Base-by-base conservation (phyloP, 2,888 invertebrate species). In the Tenodera sinensis region DNA sequence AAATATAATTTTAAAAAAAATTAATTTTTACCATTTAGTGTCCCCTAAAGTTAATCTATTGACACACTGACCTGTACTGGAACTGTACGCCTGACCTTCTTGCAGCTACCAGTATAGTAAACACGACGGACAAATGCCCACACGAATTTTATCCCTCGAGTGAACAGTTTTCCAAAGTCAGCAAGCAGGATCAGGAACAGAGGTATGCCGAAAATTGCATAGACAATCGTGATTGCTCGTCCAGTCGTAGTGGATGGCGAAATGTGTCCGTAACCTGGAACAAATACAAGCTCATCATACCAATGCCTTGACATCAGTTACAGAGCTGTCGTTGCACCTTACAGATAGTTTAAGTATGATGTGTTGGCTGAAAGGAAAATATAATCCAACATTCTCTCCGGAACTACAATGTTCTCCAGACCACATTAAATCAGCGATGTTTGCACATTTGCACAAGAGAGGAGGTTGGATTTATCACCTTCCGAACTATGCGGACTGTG, bases 221-320 rank as follows among this genome's bases (percentile, higher is more conserved):
- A 99, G 42, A 98, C 94, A 91, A 99, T 98, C 0, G 99, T 98
- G 86, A 98, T 95, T 0, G 97, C 96, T 90, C 97, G 95, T 14
- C 99, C 99, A 20, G 96, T 95, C 9, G 94, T 95, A 20, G 99
- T 99, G 91, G 96, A 97, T 0, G 99, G 99, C 86, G 97, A 96
- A 92, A 99, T 97, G 93, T 99, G 98, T 90, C 99, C 99, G 94
- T 99, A 99, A 92, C 99, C 99, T 99, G 94, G 83, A n/a, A 34
- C 54, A 71, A 20, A 71, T 8, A 71, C 0, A 42, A 9, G 42
- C 12, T 42, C 42, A 42, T 12, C 12, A 6, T 9, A 42, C 42
- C 12, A 9, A 12, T 42, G 7, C 7, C 34, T 34, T 34, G 6
- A 34, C 34, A 34, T n/a, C 30, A 30, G 3, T 7, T 34, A 34